Conservation (phyloP, 2,888 invertebrate species). For the Tolmerus cingulatus region DNA sequence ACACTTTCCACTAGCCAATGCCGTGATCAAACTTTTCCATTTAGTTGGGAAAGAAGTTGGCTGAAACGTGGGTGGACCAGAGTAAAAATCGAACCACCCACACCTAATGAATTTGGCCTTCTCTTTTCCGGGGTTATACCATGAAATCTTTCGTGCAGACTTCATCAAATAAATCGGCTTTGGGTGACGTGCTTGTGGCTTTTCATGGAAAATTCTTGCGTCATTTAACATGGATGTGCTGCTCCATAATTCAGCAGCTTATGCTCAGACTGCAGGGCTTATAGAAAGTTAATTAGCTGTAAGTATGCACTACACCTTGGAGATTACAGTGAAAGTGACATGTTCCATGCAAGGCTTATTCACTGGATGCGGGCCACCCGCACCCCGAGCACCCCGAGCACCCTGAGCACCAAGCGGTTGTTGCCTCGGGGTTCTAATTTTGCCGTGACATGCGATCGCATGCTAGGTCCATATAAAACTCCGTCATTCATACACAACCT, state of each 20-base stretch:
- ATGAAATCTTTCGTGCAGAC: background rate
- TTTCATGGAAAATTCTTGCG: background rate
- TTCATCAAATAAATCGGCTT: background rate
- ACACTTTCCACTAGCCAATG: background rate
- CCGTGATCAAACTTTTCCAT: conserved; percentile 4
- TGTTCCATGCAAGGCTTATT: background rate
- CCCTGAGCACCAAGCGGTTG: background rate
- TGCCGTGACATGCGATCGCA: conserved; percentile 9
- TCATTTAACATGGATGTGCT: background rate
- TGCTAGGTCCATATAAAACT: background rate
- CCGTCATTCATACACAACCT: conserved; percentile 1
- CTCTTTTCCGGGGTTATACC: background rate
- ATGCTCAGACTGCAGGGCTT: background rate
- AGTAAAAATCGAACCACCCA: background rate
- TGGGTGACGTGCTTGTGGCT: background rate
- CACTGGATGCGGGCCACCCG: background rate
- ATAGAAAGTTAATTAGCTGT: conserved; percentile 6
- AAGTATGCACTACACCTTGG: background rate
- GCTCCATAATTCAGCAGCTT: background rate
- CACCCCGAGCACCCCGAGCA: background rate
- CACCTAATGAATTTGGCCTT: background rate
- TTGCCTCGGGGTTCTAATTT: background rate
- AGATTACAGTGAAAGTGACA: conserved; percentile 11
- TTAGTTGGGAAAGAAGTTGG: background rate
- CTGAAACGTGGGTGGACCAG: too few relatives aligned